These are phyloP conservation scores for Podotricha telesiphe DNA, from an alignment of 2,888 invertebrate species.

Conservation along the genomic window DNA sequence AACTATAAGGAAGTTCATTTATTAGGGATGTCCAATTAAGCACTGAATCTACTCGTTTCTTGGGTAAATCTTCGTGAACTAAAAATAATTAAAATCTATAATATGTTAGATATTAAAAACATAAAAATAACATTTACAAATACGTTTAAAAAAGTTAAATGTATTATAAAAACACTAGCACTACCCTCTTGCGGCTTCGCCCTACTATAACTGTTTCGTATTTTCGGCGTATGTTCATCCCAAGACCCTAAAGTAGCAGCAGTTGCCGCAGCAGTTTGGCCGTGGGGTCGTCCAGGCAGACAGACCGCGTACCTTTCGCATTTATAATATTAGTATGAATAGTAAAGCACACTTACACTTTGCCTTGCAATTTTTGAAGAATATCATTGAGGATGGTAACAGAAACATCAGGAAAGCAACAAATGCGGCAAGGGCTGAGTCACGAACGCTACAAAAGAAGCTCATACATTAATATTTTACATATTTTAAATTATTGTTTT, in stretches of 20 bases:
- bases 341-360: slow-evolving; percentile 54
- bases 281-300: no score
- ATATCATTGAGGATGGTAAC: slow-evolving; percentile 53
- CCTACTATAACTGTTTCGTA: no score
- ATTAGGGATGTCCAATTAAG: slow-evolving; percentile 59
- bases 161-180: background rate
- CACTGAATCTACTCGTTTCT: slow-evolving; percentile 52
- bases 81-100: slow-evolving; percentile 38
- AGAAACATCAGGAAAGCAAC: slow-evolving; percentile 60
- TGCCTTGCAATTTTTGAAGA: slow-evolving; percentile 58
- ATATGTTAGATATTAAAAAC: background rate
- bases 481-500: background rate
- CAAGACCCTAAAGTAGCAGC: no score
- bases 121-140: background rate
- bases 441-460: slow-evolving; percentile 60
- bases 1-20: slow-evolving; percentile 60
- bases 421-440: slow-evolving; percentile 61
- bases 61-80: slow-evolving; percentile 63
- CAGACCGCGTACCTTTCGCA: no score
- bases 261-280: no score
- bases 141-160: background rate
- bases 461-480: background rate
- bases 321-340: no score
- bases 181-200: no score
- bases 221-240: no score